These are phyloP conservation scores for Actinernus sp. DNA, from an alignment of 92 coral and sea anemone species.

Conservation along the genomic window DNA sequence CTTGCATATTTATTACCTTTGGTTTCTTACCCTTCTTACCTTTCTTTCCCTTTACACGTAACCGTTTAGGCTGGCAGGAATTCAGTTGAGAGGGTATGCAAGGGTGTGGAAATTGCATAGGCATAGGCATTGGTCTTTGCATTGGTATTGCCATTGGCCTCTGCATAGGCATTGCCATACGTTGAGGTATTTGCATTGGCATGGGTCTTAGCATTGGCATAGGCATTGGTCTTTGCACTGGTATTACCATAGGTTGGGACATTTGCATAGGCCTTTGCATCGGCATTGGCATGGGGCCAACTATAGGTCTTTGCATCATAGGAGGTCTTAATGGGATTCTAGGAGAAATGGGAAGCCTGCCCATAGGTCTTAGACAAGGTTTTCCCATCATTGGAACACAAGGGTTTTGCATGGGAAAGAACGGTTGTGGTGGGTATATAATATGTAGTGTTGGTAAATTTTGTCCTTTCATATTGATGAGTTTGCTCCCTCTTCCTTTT, in stretches of 20 bases:
- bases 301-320: neutral
- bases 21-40: conserved; percentile 1
- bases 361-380: no score
- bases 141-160: conserved; percentile 20
- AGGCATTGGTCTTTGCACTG: conserved; percentile 7
- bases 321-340: no score
- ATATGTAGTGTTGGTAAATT: conserved; percentile 19
- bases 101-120: neutral
- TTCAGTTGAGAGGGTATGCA: conserved; percentile 4
- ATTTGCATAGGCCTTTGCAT: conserved; percentile 1
- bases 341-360: no score
- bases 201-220: conserved; percentile 38
- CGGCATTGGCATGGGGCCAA: conserved; percentile 16
- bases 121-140: neutral
- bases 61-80: no score
- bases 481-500: conserved; percentile 1
- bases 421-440: no score
- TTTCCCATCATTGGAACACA: no score
- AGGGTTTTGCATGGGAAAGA: no score
- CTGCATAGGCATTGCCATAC: conserved; percentile 36
- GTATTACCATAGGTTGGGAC: conserved; percentile 19
- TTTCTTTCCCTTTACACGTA: no score
- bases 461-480: conserved; percentile 4
- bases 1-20: neutral
- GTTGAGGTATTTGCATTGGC: conserved; percentile 41